Evolutionary conservation across 1,140 invertebrate genomes (phyloP), one percentile per base, ranked within the genome.

Genomic region (Tigriopus japonicus): DNA sequence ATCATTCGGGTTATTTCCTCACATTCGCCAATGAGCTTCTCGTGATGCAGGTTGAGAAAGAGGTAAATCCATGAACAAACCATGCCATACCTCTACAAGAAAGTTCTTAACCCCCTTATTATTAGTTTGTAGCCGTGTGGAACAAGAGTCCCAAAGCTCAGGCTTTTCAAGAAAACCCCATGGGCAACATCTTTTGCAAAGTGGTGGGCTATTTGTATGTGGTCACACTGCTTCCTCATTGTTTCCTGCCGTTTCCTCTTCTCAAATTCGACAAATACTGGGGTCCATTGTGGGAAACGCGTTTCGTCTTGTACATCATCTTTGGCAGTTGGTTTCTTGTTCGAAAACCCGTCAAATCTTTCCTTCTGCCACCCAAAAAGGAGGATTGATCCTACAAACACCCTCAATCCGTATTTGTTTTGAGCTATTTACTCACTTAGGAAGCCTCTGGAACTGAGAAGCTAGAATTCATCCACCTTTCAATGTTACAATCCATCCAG

Each of bases 1-100:
- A 87, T 43, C 84, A 90, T 66, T 81, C 81, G 12, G 89, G 90
- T 2, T 97, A 97, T 67, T 96, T 92, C 68, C 74, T 87, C 64
- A 84, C 83, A 51, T 97, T 97, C 73, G 80, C 88, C 43, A 82
- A 91, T 70, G 92, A 97, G 69, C 94, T 94, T 67, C 70, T 86
- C 19, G 81, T 91, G 45, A 86, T 93, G 68, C 83, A 80, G 63
- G 80, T 85, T 65, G 91, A 96, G 68, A 86, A 82, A 75, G 85
- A 35, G 28, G 28, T 35, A 35, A 35, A 35, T 9, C n/a, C n/a
- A n/a, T 3, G 28, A 35, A 35, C 9, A 35, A 35, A 35, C n/a
- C n/a, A n/a, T n/a, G n/a, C n/a, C n/a, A n/a, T n/a, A n/a, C n/a
- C n/a, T n/a, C n/a, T n/a, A n/a, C n/a, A n/a, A n/a, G n/a, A n/a